These are phyloP conservation scores for Oligia fasciuncula DNA, from an alignment of 2,888 invertebrate species.

Conservation along the genomic window DNA sequence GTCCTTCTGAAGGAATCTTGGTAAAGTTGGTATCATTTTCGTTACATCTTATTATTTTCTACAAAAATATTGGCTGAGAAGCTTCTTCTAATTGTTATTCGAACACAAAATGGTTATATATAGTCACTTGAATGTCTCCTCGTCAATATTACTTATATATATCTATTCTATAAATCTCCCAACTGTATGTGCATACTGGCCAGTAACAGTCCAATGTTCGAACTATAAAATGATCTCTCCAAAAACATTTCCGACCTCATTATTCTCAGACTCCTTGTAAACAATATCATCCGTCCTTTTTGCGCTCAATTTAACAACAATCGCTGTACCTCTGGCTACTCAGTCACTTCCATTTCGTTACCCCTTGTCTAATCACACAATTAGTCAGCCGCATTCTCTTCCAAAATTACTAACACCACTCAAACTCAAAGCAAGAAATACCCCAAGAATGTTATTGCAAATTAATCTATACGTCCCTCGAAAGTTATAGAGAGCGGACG, in stretches of 20 bases:
- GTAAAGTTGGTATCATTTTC: not conserved
- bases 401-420: constrained; percentile 51
- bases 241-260: constrained; percentile 40
- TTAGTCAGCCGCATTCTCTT: constrained; percentile 52
- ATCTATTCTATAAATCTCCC: not conserved
- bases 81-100: not conserved
- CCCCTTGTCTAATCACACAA: constrained; percentile 54
- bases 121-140: not conserved
- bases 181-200: not conserved
- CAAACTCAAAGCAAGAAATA: constrained; percentile 55
- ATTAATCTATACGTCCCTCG: constrained; percentile 62
- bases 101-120: not conserved
- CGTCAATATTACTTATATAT: not conserved
- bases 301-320: constrained; percentile 49
- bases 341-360: constrained; percentile 55
- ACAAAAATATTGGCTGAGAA: not conserved
- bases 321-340: constrained; percentile 10
- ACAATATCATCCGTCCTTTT: constrained; percentile 51
- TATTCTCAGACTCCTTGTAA: constrained; percentile 41
- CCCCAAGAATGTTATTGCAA: constrained; percentile 66
- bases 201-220: too few relatives aligned
- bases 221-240: constrained; percentile 9
- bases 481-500: constrained; percentile 42
- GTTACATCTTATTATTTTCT: not conserved
- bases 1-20: constrained; percentile 9